Base-by-base conservation (phyloP, 2,888 invertebrate species). In the Sialis fuliginosa region DNA sequence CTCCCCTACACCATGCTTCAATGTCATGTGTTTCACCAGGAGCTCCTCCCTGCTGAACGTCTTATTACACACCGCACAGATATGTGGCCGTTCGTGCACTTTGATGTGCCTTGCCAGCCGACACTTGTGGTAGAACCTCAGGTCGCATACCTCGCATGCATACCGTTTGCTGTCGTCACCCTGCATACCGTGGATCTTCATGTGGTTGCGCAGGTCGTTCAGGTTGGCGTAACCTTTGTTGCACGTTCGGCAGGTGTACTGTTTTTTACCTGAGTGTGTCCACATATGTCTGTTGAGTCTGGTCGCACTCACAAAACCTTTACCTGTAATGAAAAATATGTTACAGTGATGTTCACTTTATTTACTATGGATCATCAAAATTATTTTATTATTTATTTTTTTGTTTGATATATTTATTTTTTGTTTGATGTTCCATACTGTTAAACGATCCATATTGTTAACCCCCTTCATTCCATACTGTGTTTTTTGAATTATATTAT, bases 81-180 rank as follows among this genome's bases (percentile, higher is more conserved):
- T 53, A 47, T 51, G 57, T 3, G 56, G 56, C 48, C 57, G 54
- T 30, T 58, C 59, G 50, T 74, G 74, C 0, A 60, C 59, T 45
- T 63, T 60, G 53, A 69, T 54, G 56, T 74, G 74, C 54, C 66
- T 70, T 1, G 64, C 53, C 45, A 71, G 64, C 42, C 67, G 65
- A 48, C 70, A 71, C 0, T 57, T 58, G 51, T 62, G 60, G 46
- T 57, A 59, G 47, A 62, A 63, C 46, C 57, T 52, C 57, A 58
- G 58, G 40, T 58, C 54, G 49, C 63, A 63, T 13, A 54, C 47
- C 35, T 52, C 50, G 51, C 63, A 63, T 5, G 53, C 56, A 47
- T 60, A 58, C 3, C 60, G 59, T 48, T 60, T 62, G 32, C 58
- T 56, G 2, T 55, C 54, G 9, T 59, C 54, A 2, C 45, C 50